A percentile compares a stretch with the other conserved stretches of the same genome.
Evolutionary conservation across 1,140 invertebrate genomes (phyloP).

Genomic region (Nomia melanderi): DNA sequence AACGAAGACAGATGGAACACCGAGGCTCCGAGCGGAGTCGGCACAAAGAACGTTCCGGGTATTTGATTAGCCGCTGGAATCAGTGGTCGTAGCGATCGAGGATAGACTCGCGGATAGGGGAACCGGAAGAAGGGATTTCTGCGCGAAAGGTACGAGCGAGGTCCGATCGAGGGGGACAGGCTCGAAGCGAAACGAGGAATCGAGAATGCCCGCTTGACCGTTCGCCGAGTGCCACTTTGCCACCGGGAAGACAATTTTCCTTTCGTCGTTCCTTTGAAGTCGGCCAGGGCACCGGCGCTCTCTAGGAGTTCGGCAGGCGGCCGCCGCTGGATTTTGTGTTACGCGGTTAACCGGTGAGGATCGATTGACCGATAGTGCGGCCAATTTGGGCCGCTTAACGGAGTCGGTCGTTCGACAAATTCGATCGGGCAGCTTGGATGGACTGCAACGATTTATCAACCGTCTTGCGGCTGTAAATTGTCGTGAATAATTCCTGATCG

Average conservation of each 20-base stretch:
- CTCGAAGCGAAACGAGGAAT: neutral
- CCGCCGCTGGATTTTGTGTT: slow-evolving; percentile 1
- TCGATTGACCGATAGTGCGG: neutral
- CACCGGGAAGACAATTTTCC: neutral
- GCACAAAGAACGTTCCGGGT: neutral
- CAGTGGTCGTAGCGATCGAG: neutral
- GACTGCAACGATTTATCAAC: slow-evolving; percentile 6
- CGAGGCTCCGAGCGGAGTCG: too few species aligned
- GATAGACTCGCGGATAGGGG: neutral
- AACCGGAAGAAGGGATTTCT: neutral
- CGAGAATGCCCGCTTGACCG: neutral
- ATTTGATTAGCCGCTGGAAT: neutral
- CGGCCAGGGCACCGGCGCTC: neutral
- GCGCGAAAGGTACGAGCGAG: neutral
- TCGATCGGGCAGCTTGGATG: slow-evolving; percentile 7
- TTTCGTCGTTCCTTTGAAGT: neutral
- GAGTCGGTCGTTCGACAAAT: slow-evolving; percentile 16
- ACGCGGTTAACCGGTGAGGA: neutral
- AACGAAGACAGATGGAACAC: too few species aligned
- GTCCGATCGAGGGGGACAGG: too few species aligned
- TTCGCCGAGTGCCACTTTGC: neutral
- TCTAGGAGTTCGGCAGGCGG: neutral
- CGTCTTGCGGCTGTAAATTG: neutral
- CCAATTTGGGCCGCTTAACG: slow-evolving; percentile 4
- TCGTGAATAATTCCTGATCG: neutral